Evolutionary conservation across 2,113 vertebrate genomes (phyloP).

Genomic region (Pseudorectes ferrugineus): DNA sequence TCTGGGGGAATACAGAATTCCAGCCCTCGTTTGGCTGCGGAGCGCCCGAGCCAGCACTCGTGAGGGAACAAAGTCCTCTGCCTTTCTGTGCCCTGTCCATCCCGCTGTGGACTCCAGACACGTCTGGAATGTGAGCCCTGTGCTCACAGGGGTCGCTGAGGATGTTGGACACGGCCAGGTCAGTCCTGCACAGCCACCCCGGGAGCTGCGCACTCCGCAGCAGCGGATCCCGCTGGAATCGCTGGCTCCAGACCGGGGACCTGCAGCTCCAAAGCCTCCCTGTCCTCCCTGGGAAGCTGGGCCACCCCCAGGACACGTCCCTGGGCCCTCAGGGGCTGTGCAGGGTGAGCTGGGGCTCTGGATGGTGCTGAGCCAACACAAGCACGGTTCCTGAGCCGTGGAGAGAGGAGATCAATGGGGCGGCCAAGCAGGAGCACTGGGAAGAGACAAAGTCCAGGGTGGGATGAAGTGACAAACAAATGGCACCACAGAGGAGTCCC

Average conservation of each 20-base stretch:
- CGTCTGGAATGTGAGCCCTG: neutral
- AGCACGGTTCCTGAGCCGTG: neutral
- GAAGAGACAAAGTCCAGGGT: neutral
- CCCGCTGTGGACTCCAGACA: neutral
- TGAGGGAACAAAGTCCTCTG: neutral
- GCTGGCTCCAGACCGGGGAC: neutral
- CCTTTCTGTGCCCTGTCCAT: neutral
- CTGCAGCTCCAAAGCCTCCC: neutral
- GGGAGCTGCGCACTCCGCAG: fast-evolving
- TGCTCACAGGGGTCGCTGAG: neutral
- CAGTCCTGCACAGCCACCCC: fast-evolving
- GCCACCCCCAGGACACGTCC: fast-evolving
- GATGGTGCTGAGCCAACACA: neutral
- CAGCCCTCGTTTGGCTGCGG: fast-evolving
- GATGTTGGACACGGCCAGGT: fast-evolving
- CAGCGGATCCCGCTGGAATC: fast-evolving
- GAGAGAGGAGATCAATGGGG: neutral
- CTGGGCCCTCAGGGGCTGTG: neutral
- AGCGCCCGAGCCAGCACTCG: fast-evolving
- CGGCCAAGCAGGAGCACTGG: neutral
- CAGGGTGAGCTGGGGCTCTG: neutral
- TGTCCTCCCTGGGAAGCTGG: neutral
- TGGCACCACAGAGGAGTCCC: neutral
- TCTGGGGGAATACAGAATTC: neutral
- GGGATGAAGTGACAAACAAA: neutral